Conservation (phyloP, 2,113 vertebrate genomes). For the Neolamprologus modestus region DNA sequence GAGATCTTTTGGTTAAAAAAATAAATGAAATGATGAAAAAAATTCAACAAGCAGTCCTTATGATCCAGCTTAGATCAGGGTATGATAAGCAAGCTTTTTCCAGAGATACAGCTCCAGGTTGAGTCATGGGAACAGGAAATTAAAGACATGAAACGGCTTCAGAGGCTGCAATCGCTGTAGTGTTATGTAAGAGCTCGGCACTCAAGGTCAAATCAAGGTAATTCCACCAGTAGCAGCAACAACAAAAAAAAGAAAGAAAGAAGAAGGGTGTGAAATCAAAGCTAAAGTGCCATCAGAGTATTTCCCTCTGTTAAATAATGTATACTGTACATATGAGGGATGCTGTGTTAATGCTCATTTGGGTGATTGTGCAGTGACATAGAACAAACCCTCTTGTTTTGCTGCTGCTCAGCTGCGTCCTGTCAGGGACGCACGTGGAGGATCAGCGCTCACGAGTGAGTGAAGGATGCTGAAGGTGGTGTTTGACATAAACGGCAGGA, state of each 20-base stretch:
- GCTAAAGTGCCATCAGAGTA: background rate
- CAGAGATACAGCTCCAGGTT: slow-evolving; percentile 7
- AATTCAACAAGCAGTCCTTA: background rate
- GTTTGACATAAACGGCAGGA: background rate
- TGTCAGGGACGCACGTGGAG: background rate
- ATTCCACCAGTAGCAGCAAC: background rate
- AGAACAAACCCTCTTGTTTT: background rate
- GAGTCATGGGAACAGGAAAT: slow-evolving; percentile 21
- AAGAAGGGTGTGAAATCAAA: background rate
- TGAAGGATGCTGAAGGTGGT: background rate
- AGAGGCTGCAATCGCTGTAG: slow-evolving; percentile 30
- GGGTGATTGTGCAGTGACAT: background rate
- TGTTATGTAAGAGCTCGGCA: slow-evolving; percentile 29
- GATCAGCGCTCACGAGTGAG: background rate
- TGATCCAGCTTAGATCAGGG: background rate
- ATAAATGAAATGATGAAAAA: background rate
- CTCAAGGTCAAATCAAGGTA: slow-evolving; percentile 51
- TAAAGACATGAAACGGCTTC: slow-evolving; percentile 1
- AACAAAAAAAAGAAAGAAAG: background rate
- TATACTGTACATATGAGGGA: background rate
- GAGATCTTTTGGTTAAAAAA: background rate
- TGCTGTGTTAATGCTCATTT: background rate
- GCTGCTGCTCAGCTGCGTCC: background rate
- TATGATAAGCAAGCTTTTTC: background rate
- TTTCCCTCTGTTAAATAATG: background rate